Base-by-base conservation (phyloP, 1,140 invertebrate genomes). In the Sarcophaga bullata region DNA sequence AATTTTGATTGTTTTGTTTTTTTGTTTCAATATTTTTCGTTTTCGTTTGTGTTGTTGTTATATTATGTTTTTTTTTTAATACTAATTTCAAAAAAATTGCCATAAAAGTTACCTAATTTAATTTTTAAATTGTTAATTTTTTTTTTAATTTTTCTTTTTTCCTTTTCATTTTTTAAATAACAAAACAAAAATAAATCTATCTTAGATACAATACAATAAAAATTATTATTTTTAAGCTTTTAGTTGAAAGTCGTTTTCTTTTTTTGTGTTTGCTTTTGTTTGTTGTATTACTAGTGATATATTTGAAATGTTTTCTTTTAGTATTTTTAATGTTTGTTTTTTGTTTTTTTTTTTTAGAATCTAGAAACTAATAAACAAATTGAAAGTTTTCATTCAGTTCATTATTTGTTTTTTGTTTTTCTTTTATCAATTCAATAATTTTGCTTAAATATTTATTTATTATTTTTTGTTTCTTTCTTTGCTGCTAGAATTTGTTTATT, bases 341-440 rank as follows among this genome's bases (percentile, higher is more conserved):
- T n/a, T 76, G 73, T 49, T n/a, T 58, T 58, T 58, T 8, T n/a
- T 11, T 58, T 58, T 58, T 19, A 68, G 19, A 17, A 19, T 68
- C 17, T 68, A 68, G n/a, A 68, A 68, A 17, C n/a, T 19, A 17
- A 19, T 19, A 68, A 68, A 68, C 19, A 6, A 68, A 8, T 68
- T 68, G 6, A 25, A 25, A 68, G n/a, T 68, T 68, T 37, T 37
- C 25, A 37, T 37, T 50, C 15, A 9, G 48, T 9, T 47, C 47
- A 49, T 48, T 62, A 11, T 54, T n/a, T 54, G 5, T 11, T 11
- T 3, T 10, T 54, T 54, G 52, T 54, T 25, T 73, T 72, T 72
- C 17, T 72, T 3, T 75, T 73, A 54, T 75, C 73, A 75, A 75
- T 75, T 75, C 46, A 75, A 75, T 75, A 75, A 75, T 47, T 73